Conservation (phyloP, 2,797 vertebrate species). For the Chromis chromis region DNA sequence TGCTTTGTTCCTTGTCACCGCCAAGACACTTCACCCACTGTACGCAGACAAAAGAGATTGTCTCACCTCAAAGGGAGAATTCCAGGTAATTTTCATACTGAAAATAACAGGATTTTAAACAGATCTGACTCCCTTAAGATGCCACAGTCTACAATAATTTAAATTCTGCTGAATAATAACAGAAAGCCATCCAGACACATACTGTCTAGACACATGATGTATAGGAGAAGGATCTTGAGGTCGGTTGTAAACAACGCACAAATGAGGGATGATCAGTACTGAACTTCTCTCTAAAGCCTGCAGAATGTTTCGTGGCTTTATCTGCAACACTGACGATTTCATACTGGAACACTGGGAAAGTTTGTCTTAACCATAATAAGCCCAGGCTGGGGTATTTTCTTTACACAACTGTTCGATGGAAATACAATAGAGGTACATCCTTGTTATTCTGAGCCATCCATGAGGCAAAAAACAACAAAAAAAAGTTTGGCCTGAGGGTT, state of each 20-base stretch:
- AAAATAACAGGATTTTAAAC: conserved; percentile 43
- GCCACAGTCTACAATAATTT: conserved; percentile 15
- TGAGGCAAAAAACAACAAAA: too few species aligned
- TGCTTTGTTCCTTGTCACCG: not conserved
- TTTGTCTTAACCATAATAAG: not conserved
- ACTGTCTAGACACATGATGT: conserved; percentile 6
- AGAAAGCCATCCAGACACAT: conserved; percentile 17
- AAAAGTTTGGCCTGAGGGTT: not conserved
- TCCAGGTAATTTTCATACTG: conserved; percentile 21
- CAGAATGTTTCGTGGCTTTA: not conserved
- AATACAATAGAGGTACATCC: not conserved
- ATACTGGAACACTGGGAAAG: not conserved
- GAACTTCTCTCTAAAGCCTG: conserved; percentile 4
- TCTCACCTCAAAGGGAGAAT: conserved; percentile 60
- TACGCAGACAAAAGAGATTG: conserved; percentile 27
- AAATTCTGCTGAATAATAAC: conserved; percentile 34
- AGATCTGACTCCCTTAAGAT: conserved; percentile 1
- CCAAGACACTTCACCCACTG: conserved; percentile 38
- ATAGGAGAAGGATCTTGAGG: not conserved
- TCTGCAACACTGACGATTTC: conserved; percentile 7
- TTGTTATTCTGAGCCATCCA: not conserved
- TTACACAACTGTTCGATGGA: not conserved
- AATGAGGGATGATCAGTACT: conserved; percentile 1
- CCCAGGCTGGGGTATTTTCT: not conserved
- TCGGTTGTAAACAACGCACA: not conserved